Percentiles rank a stretch among this genome's conserved stretches.
phyloP scores from a whole-genome alignment of 2,888 invertebrate species.

The Xestia ashworthii region DNA sequence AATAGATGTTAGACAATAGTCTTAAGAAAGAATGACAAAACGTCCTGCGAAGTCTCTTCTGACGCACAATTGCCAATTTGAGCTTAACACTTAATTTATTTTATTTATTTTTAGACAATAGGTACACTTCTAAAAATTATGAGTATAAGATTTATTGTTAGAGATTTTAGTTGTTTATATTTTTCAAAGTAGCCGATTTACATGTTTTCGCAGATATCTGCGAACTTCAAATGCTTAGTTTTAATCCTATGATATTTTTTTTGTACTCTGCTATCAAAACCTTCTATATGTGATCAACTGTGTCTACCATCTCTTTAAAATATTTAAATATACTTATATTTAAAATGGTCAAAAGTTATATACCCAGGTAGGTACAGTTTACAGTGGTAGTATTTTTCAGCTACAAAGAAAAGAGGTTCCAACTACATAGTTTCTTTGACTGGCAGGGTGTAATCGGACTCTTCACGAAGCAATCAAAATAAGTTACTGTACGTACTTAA shows the following conservation, averaged over 20 bases:
- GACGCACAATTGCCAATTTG: conserved; percentile 66
- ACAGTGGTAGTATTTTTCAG: neutral
- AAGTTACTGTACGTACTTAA: too few species aligned
- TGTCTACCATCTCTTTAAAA: neutral
- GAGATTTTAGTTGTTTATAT: neutral
- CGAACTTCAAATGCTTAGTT: neutral
- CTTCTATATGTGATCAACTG: neutral
- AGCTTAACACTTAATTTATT: conserved; percentile 61
- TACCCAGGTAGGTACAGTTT: neutral
- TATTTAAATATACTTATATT: neutral
- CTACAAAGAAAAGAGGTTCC: neutral
- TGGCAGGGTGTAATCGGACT: neutral
- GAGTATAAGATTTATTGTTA: neutral
- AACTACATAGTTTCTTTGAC: neutral
- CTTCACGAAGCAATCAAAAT: too few species aligned
- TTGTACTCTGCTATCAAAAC: neutral
- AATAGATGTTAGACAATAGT: conserved; percentile 85
- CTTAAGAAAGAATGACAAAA: conserved; percentile 76
- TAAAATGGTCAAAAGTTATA: neutral
- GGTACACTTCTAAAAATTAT: conserved; percentile 21
- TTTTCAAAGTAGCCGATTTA: neutral
- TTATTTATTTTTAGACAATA: conserved; percentile 52
- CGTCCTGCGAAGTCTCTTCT: conserved; percentile 70
- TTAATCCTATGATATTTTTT: neutral
- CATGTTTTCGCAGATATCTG: neutral